These are phyloP conservation scores for Diadumene lineata DNA, from an alignment of 92 coral and sea anemone species.

Conservation along the genomic window DNA sequence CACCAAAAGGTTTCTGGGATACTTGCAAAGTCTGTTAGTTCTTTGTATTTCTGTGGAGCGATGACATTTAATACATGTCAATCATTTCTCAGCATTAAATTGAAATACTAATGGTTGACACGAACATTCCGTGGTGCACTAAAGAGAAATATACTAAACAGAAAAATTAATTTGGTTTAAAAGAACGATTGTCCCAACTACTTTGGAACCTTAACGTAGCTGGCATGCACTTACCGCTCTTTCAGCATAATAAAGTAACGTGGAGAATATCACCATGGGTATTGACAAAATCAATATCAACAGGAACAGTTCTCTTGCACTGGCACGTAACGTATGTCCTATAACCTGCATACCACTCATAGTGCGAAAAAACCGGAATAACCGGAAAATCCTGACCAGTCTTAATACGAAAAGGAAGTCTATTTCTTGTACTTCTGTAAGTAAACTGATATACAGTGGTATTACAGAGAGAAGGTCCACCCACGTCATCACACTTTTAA, in stretches of 20 bases:
- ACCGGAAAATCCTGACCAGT: slow-evolving; percentile 93
- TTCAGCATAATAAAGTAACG: slow-evolving; percentile 88
- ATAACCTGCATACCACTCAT: slow-evolving; percentile 99
- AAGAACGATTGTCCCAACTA: too few relatives aligned
- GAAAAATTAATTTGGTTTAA: too few relatives aligned
- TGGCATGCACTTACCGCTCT: slow-evolving; percentile 47
- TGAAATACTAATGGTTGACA: too few relatives aligned
- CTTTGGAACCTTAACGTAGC: too few relatives aligned
- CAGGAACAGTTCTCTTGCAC: slow-evolving; percentile 89
- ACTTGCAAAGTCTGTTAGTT: slow-evolving; percentile 53
- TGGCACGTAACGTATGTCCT: slow-evolving; percentile 96
- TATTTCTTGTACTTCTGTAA: slow-evolving; percentile 17
- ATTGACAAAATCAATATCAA: slow-evolving; percentile 80
- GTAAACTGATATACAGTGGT: slow-evolving; percentile 82
- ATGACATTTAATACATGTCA: background rate
- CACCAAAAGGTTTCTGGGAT: slow-evolving; percentile 99
- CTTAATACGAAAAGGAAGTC: slow-evolving; percentile 87
- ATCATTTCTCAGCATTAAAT: too few relatives aligned
- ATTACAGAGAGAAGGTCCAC: slow-evolving; percentile 88
- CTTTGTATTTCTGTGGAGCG: slow-evolving; percentile 32
- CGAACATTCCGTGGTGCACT: too few relatives aligned
- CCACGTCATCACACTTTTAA: slow-evolving; percentile 89
- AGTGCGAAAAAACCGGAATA: slow-evolving; percentile 97
- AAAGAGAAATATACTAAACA: too few relatives aligned
- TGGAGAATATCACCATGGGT: slow-evolving; percentile 99